Evolutionary conservation across 2,888 invertebrate genomes (phyloP), one percentile per base, ranked within the genome.

Genomic region (Poecilobothrus nobilitatus): DNA sequence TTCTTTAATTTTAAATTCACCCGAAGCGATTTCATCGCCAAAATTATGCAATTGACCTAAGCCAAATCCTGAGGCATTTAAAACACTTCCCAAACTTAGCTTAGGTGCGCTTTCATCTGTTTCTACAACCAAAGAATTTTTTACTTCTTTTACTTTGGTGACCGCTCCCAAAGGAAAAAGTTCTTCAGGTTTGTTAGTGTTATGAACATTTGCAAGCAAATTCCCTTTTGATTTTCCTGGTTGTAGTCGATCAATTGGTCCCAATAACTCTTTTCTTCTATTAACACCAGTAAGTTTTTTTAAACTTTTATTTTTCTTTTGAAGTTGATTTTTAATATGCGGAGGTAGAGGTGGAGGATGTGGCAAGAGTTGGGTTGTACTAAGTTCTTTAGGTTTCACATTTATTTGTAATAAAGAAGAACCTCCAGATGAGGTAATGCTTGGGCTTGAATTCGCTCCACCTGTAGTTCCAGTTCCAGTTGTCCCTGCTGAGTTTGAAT

Each of bases 141-240:
- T 84, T 3, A 84, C 76, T 72, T 87, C 88, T 73, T 87, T 88
- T 15, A 82, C 77, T 81, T 88, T 89, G 41, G 72, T 70, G 21
- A 72, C 72, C 15, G 84, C 81, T 8, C 86, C 87, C 20, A 84
- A 75, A 3, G 87, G 85, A 64, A 84, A 81, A 0, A 83, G 74
- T 76, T 89, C 89, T 74, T 89, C 89, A 20, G 82, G 74, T 77
- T 86, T 86, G 71, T 85, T 84, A 0, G 82, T 76, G 74, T 84
- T 86, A 73, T 83, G 84, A 33, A 88, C 84, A 77, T 90, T 92
- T 62, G 90, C 87, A 34, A 93, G 83, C 22, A 94, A 83, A 82
- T 93, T 94, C 0, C 93, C 93, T 83, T 94, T 94, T 76, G 92
- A 89, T 81, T 94, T 93, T 0, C 93, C 93, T 0, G 92, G 92